Base-by-base conservation (phyloP, 2,797 vertebrate species). In the Ctenopoma multispine region DNA sequence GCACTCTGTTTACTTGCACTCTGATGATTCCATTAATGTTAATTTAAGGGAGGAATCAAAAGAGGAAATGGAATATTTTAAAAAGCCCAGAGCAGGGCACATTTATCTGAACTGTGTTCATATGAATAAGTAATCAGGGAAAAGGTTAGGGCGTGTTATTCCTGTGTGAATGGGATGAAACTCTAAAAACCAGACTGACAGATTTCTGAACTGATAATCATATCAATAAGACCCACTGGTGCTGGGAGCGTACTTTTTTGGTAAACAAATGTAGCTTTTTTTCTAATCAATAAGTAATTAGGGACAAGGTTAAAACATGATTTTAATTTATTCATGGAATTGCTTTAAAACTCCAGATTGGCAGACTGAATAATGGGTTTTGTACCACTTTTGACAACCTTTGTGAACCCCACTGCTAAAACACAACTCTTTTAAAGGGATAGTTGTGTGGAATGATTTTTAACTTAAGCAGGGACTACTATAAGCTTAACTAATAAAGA, bases 11-110 rank as follows among this genome's bases (percentile, higher is more conserved):
- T 86, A 86, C 76, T 82, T 70, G 64, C 69, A 73, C 74, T 72
- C 65, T 84, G 68, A 81, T 75, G 72, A 80, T 80, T 84, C 81
- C 73, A 90, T 88, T 87, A 80, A 84, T 80, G 75, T 84, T 80
- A 43, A 87, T 89, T 87, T 83, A 75, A 80, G 57, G 60, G 60
- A 41, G 67, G 65, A 85, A 83, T 84, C 55, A 72, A 83, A 90
- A 78, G 63, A 66, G 80, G 72, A 89, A 86, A 84, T 87, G n/a
- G 72, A 81, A 82, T 87, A 79, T 84, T 77, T 83, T 48, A 64
- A 51, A 83, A 76, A 63, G 49, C 74, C 72, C 55, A 75, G 69
- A 80, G 70, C 66, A 65, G 59, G 24, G 67, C 62, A 54, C 66
- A 69, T 77, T 81, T 76, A 81, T 82, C 58, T 72, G 71, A 87